A percentile compares a stretch with the other conserved stretches of the same genome.
Evolutionary conservation across 2,888 invertebrate species (phyloP).

Genomic region (Baccha elongata): DNA sequence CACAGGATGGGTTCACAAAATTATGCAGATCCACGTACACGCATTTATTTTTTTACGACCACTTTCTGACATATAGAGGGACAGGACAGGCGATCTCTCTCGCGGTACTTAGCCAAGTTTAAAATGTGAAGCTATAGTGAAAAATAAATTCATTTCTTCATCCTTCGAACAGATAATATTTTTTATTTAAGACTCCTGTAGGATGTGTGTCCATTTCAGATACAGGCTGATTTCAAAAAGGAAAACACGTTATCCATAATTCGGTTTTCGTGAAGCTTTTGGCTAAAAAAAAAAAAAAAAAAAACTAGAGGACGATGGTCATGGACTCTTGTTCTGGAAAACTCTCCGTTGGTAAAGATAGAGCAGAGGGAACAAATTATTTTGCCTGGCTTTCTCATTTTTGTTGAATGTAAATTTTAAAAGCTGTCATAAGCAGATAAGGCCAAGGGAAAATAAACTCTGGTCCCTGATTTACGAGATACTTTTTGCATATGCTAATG

Average conservation of each 20-base stretch:
- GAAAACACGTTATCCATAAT: conserved; percentile 49
- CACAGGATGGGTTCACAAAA: conserved; percentile 32
- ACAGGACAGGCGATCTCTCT: conserved; percentile 41
- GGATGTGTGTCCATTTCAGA: conserved; percentile 60
- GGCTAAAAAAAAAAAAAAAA: neutral
- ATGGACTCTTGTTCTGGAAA: conserved; percentile 18
- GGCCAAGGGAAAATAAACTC: conserved; percentile 69
- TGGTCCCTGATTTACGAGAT: conserved; percentile 71
- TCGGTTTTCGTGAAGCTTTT: conserved; percentile 33
- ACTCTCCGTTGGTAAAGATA: conserved; percentile 23
- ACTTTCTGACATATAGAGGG: conserved; percentile 40
- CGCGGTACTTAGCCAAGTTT: conserved; percentile 46
- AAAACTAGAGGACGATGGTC: conserved; percentile 22
- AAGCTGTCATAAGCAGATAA: conserved; percentile 73
- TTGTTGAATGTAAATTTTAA: conserved; percentile 67
- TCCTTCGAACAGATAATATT: conserved; percentile 45
- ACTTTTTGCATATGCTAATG: conserved; percentile 73
- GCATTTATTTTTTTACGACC: conserved; percentile 69
- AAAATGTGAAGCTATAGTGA: conserved; percentile 51
- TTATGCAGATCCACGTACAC: conserved; percentile 73
- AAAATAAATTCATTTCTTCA: conserved; percentile 72
- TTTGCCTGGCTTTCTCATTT: conserved; percentile 47
- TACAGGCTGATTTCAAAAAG: conserved; percentile 48
- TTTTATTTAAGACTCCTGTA: conserved; percentile 1
- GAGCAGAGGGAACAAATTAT: conserved; percentile 33